Evolutionary conservation across 1,140 invertebrate species (phyloP).

Genomic region (Dreissena polymorpha): DNA sequence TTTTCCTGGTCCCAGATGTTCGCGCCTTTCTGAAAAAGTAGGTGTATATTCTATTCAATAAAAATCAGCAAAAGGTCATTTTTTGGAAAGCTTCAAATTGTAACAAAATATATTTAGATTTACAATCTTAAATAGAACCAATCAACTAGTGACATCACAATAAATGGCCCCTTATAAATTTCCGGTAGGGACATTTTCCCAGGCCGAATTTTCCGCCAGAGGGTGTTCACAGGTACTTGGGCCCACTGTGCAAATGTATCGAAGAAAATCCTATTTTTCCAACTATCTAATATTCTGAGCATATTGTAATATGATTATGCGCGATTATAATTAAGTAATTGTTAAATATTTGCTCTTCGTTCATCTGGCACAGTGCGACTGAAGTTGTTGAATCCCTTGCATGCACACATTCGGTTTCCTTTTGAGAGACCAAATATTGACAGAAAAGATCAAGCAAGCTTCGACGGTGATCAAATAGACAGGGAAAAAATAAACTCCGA

Average conservation of each 20-base stretch:
- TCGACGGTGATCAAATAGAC: too few relatives aligned
- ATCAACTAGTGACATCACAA: too few relatives aligned
- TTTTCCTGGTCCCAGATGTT: constrained; percentile 65
- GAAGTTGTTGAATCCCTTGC: not conserved
- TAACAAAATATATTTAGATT: too few relatives aligned
- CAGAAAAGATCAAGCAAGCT: constrained; percentile 8
- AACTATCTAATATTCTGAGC: not conserved
- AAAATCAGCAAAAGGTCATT: too few relatives aligned
- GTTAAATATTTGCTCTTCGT: constrained; percentile 41
- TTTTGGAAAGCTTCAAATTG: too few relatives aligned
- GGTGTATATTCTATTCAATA: too few relatives aligned
- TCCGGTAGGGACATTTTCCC: too few relatives aligned
- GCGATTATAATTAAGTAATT: constrained; percentile 49
- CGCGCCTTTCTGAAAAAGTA: constrained; percentile 63
- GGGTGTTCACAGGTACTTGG: not conserved
- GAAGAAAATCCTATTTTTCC: not conserved
- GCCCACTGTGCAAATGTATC: not conserved
- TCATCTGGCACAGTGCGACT: constrained; percentile 5
- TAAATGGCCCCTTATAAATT: too few relatives aligned
- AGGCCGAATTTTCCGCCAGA: too few relatives aligned
- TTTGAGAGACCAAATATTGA: constrained; percentile 39
- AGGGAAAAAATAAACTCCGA: too few relatives aligned
- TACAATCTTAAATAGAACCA: too few relatives aligned
- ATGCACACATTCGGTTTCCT: constrained; percentile 41
- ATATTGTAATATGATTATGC: constrained; percentile 21